phyloP scores from a whole-genome alignment of 1,140 invertebrate species.

The Drosophila subpulchrella region DNA sequence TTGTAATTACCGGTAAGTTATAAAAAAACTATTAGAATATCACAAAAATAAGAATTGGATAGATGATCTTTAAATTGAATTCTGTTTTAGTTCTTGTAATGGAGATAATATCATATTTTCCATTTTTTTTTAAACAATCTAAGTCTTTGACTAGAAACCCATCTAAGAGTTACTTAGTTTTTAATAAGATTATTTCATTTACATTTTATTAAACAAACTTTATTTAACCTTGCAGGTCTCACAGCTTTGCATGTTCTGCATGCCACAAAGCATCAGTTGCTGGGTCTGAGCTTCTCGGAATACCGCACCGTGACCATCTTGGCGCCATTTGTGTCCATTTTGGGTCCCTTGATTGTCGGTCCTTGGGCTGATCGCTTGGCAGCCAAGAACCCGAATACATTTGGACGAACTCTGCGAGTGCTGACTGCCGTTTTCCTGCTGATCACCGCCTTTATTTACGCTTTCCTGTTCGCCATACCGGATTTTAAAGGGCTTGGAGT shows the following conservation, averaged over 20 bases:
- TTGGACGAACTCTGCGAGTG: slow-evolving; percentile 85
- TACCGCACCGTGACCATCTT: slow-evolving; percentile 90
- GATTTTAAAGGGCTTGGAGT: slow-evolving; percentile 85
- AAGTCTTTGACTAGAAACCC: too few species aligned
- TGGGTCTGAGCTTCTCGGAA: slow-evolving; percentile 89
- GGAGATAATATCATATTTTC: too few species aligned
- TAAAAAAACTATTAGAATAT: not conserved
- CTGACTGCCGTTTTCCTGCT: slow-evolving; percentile 89
- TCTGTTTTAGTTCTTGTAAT: too few species aligned
- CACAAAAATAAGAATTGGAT: not conserved
- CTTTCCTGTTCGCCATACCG: slow-evolving; percentile 88
- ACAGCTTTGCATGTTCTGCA: slow-evolving; percentile 91
- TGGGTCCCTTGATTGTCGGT: slow-evolving; percentile 88
- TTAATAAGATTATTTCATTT: not conserved
- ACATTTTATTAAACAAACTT: not conserved
- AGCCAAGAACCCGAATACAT: slow-evolving; percentile 73
- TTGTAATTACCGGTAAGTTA: slow-evolving; percentile 77
- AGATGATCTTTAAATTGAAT: too few species aligned
- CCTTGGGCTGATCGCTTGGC: slow-evolving; percentile 89
- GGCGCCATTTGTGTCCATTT: slow-evolving; percentile 89
- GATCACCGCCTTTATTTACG: slow-evolving; percentile 88
- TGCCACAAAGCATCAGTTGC: slow-evolving; percentile 89
- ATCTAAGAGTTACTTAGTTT: too few species aligned
- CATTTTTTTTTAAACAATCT: too few species aligned
- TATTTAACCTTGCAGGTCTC: slow-evolving; percentile 86